Conservation (phyloP, 2,113 vertebrate genomes). For the Mixornis gularis region DNA sequence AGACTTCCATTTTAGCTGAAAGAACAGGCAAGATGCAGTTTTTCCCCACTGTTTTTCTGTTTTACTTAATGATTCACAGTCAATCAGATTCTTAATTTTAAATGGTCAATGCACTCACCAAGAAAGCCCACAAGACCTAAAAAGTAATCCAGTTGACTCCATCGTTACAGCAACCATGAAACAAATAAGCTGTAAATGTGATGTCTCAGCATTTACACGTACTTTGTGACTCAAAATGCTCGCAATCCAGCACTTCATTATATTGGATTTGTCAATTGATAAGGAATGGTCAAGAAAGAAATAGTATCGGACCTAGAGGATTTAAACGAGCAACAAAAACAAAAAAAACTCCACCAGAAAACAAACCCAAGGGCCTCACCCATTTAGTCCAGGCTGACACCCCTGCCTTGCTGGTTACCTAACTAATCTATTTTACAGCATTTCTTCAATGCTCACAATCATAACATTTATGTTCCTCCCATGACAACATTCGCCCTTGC, state of each 20-base stretch:
- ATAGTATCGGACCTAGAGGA: not conserved
- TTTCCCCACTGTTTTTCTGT: not conserved
- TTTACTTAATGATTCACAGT: not conserved
- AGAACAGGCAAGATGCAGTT: not conserved
- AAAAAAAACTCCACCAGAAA: not conserved
- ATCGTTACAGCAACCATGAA: conserved; percentile 1
- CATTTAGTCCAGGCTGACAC: not conserved
- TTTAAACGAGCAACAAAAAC: not conserved
- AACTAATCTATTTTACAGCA: not conserved
- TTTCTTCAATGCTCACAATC: not conserved
- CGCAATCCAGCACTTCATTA: not conserved
- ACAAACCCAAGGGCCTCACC: not conserved
- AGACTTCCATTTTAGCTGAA: not conserved
- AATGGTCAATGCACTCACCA: not conserved
- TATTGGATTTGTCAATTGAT: not conserved
- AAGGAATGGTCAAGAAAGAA: not conserved
- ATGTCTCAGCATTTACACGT: not conserved
- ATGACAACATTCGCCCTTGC: not conserved
- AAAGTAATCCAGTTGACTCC: not conserved
- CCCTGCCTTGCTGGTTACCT: not conserved
- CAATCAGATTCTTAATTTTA: not conserved
- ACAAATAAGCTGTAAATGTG: not conserved
- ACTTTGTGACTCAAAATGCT: not conserved
- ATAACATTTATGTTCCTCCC: not conserved
- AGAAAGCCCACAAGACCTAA: not conserved